Evolutionary conservation across 2,888 invertebrate genomes (phyloP), one percentile per base, ranked within the genome.

Genomic region (Cremastinae sp.): DNA sequence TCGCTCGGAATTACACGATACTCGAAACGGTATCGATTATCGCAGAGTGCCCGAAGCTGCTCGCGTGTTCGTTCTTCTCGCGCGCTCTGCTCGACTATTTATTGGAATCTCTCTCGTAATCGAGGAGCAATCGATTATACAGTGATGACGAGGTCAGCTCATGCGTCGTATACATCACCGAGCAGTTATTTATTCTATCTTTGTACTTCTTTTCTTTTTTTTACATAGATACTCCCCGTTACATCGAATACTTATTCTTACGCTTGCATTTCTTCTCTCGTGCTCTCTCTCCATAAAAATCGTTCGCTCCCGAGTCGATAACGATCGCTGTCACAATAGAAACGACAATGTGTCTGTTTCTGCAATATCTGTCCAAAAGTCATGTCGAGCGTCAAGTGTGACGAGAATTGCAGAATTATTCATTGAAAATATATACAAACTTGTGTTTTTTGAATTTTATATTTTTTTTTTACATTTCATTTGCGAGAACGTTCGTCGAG

Each of bases 1-100:
- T 83, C 81, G 78, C 51, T 62, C 70, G 74, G 72, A 72, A 78
- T 82, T 47, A 62, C 45, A 43, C n/a, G 14, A 37, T 47, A 66
- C 74, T 81, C 41, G 73, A 78, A 74, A 79, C 62, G 71, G 71
- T 71, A 77, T 74, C 79, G 75, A 81, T 82, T 79, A 78, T 78
- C 69, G 59, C 59, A 56, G n/a, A 10, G 14, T 43, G 73, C 61
- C 61, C 39, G 64, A 53, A 70, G 59, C 74, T 39, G 62, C 59
- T 37, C 51, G 53, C 70, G 64, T 51, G 18, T 69, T 43, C 49
- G 18, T 69, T 43, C 49, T 56, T 37, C 20, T 18, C 8, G 12
- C 53, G 14, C 14, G 10, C 2, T 20, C 10, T 20, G 16, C 39
- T 12, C 22, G 51, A 53, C 37, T 59, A 59, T 75, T 70, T 59